Evolutionary conservation across 1,140 invertebrate genomes (phyloP).

Genomic region (Pseudomyrmex gracilis): DNA sequence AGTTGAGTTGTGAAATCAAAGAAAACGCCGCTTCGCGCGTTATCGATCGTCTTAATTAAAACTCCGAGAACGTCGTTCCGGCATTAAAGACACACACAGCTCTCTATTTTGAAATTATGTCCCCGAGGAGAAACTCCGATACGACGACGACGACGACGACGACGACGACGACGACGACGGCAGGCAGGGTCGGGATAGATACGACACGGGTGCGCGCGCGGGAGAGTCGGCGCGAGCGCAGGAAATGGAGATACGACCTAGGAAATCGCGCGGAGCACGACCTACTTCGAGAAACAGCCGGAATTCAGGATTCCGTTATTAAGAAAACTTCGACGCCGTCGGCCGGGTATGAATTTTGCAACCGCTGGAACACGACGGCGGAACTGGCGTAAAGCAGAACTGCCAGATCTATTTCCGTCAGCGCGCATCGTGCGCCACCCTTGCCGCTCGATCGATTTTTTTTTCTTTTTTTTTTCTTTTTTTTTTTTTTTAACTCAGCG

Average conservation of each 20-base stretch:
- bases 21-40: background rate
- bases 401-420: constrained; percentile 63
- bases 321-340: constrained; percentile 67
- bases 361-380: constrained; percentile 31
- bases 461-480: background rate
- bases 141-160: background rate
- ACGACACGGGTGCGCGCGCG: background rate
- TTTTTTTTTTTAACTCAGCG: too few species aligned
- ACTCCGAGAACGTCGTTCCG: background rate
- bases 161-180: too few species aligned
- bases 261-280: constrained; percentile 66
- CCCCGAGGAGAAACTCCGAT: constrained; percentile 45
- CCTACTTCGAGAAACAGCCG: constrained; percentile 70
- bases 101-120: constrained; percentile 48
- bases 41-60: constrained; percentile 44
- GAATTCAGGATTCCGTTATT: constrained; percentile 73
- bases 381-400: constrained; percentile 42
- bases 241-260: constrained; percentile 58
- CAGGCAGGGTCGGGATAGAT: constrained; percentile 7
- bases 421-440: background rate
- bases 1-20: constrained; percentile 23
- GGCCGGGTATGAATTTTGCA: constrained; percentile 68
- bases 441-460: constrained; percentile 35
- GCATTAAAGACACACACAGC: background rate
- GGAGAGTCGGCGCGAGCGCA: constrained; percentile 14